Conservation (phyloP, 2,888 invertebrate genomes). For the Therioaphis trifolii region DNA sequence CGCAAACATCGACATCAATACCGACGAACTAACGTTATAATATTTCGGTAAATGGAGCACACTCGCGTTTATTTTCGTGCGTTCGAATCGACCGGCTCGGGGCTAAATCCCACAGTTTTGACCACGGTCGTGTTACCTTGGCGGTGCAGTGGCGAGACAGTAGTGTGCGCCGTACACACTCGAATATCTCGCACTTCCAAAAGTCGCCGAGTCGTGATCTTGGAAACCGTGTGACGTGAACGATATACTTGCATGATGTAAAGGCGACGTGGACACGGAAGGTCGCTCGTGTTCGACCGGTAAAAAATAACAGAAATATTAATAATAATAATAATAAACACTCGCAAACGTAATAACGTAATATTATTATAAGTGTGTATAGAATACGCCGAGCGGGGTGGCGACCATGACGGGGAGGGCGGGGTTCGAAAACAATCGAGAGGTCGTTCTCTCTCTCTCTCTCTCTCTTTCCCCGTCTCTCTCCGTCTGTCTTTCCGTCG, state of each 20-base stretch:
- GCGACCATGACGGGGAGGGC: background rate
- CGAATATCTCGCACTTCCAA: background rate
- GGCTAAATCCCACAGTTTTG: background rate
- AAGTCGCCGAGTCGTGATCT: background rate
- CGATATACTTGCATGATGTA: no score
- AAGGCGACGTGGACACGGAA: background rate
- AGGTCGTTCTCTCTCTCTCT: no score
- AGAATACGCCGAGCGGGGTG: background rate
- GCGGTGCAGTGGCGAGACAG: no score
- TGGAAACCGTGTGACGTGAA: background rate
- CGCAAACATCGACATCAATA: no score
- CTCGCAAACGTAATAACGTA: no score
- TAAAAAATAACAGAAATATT: no score
- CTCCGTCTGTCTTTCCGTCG: background rate
- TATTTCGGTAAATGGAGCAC: background rate
- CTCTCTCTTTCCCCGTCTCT: no score
- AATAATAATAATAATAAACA: no score
- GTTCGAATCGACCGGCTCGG: background rate
- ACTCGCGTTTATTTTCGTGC: background rate
- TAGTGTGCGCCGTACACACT: background rate
- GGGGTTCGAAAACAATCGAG: slow-evolving; percentile 14
- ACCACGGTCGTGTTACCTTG: background rate
- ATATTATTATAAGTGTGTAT: background rate
- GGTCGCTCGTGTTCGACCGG: background rate
- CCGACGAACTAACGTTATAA: no score